These are phyloP conservation scores for Clarias gariepinus DNA, from an alignment of 2,113 vertebrate species.

Conservation along the genomic window DNA sequence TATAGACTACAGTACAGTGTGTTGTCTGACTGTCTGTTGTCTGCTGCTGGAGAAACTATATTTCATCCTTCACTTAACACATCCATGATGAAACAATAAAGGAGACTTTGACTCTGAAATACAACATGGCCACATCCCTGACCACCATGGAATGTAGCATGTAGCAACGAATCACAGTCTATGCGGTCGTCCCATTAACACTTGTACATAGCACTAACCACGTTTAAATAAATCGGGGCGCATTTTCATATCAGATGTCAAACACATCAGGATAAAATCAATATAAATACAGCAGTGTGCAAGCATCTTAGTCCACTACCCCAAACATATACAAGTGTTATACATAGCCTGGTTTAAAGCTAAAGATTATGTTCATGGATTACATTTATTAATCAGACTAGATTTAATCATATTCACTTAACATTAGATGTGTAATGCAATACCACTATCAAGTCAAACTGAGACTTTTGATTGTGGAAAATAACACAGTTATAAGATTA, in stretches of 20 bases:
- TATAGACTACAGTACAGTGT: neutral
- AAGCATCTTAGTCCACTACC: neutral
- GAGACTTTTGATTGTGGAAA: too few relatives aligned
- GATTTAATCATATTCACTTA: neutral
- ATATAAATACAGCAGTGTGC: neutral
- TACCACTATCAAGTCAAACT: neutral
- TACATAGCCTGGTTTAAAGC: neutral
- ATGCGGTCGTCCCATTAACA: neutral
- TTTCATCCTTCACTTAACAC: neutral
- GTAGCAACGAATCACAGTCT: neutral
- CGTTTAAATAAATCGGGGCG: neutral
- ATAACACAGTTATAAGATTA: too few relatives aligned
- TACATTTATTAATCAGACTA: neutral
- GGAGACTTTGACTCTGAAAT: conserved; percentile 2
- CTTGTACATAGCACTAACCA: neutral
- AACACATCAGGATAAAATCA: neutral
- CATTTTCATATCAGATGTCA: neutral
- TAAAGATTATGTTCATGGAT: neutral
- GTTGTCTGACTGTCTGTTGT: neutral
- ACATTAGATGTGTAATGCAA: neutral
- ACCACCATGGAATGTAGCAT: neutral
- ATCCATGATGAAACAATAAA: neutral
- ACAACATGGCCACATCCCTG: neutral
- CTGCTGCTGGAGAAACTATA: neutral
- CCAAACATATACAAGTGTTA: neutral